Percentiles rank a stretch among this genome's conserved stretches.
These are phyloP conservation scores for Synaphobranchus kaupii DNA, from an alignment of 2,797 vertebrate genomes.

Conservation along the genomic window DNA sequence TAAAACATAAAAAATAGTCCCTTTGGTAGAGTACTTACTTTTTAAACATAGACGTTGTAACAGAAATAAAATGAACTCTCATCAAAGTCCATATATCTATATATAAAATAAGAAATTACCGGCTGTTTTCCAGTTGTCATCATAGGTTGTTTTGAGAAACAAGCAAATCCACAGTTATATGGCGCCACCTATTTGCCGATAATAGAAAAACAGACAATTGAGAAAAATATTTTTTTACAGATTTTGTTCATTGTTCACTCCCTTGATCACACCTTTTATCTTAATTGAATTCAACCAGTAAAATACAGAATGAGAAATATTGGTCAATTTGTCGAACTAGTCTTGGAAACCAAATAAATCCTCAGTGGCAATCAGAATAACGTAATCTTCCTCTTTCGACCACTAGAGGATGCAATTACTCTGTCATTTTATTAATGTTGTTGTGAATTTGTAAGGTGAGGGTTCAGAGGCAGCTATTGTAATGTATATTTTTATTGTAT, in stretches of 20 bases:
- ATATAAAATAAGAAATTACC: background rate
- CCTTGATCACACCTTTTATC: background rate
- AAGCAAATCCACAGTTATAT: background rate
- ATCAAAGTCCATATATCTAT: background rate
- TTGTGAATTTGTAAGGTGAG: background rate
- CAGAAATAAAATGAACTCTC: background rate
- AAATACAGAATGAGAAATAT: background rate
- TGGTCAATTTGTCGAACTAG: background rate
- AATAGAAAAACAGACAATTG: background rate
- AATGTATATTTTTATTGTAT: background rate
- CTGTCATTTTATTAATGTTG: background rate
- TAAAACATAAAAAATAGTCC: no score
- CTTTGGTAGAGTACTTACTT: background rate
- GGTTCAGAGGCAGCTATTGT: background rate
- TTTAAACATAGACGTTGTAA: background rate
- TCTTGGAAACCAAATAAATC: background rate
- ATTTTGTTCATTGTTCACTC: background rate
- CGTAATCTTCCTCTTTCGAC: background rate
- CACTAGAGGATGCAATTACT: slow-evolving; percentile 5
- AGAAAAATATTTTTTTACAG: background rate
- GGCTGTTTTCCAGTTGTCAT: background rate
- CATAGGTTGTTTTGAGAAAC: background rate
- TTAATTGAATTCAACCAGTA: background rate
- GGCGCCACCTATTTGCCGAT: background rate
- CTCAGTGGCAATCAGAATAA: background rate